Conservation (phyloP, 1,140 invertebrate species). For the Orius insidiosus region DNA sequence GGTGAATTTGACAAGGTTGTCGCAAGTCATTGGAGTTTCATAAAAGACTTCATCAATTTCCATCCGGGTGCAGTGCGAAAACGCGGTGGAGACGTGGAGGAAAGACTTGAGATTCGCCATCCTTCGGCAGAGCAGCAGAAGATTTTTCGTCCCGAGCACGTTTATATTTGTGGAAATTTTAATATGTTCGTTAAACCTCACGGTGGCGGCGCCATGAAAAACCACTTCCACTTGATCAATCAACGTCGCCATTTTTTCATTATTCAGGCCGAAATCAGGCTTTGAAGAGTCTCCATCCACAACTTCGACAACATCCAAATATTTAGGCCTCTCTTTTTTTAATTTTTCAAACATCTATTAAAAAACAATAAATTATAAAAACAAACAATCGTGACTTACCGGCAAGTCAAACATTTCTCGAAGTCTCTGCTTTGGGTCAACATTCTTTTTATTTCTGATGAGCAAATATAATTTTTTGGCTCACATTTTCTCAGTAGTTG, state of each 20-base stretch:
- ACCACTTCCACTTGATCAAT: slow-evolving; percentile 25
- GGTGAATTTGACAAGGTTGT: slow-evolving; percentile 30
- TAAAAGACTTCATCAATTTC: slow-evolving; percentile 43
- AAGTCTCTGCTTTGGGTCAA: slow-evolving; percentile 45
- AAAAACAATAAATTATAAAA: not conserved
- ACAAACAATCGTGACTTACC: slow-evolving; percentile 33
- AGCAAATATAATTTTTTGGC: slow-evolving; percentile 58
- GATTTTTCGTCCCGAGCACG: slow-evolving; percentile 39
- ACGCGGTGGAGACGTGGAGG: slow-evolving; percentile 53
- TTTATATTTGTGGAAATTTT: slow-evolving; percentile 42
- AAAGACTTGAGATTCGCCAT: slow-evolving; percentile 41
- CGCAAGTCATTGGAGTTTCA: slow-evolving; percentile 25
- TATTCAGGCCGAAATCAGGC: slow-evolving; percentile 53
- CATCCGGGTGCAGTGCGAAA: slow-evolving; percentile 41
- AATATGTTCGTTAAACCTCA: slow-evolving; percentile 73
- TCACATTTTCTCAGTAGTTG: slow-evolving; percentile 63
- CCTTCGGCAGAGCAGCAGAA: slow-evolving; percentile 39
- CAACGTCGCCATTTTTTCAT: slow-evolving; percentile 41
- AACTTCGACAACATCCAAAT: slow-evolving; percentile 28
- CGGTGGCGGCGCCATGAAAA: slow-evolving; percentile 75
- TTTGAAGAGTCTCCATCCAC: slow-evolving; percentile 61
- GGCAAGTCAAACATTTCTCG: slow-evolving; percentile 50
- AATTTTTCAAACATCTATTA: slow-evolving; percentile 34
- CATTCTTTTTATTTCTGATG: slow-evolving; percentile 59
- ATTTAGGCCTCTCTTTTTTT: slow-evolving; percentile 23